Evolutionary conservation across 2,113 vertebrate genomes (phyloP), one percentile per base, ranked within the genome.

Genomic region (Cyphomyrus plagiostoma): DNA sequence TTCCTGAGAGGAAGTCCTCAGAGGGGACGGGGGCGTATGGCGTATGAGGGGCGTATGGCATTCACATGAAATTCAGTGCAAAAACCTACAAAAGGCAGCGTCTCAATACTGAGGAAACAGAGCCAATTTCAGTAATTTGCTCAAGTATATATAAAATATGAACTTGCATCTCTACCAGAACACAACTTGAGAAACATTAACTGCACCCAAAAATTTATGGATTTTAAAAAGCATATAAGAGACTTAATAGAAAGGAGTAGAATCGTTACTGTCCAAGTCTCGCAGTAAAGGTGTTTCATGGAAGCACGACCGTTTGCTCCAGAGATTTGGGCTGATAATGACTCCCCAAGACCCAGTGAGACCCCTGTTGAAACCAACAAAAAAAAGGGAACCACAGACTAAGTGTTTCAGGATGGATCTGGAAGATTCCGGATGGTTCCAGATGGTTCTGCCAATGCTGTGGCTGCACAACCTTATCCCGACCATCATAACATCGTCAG

Each of bases 1-100:
- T 93, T 91, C 91, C 91, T 90, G 87, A 90, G 49, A 66, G 91
- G 90, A 90, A 91, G 88, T 39, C 85, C 82, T 89, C 88, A 82
- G n/a, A 39, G 42, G 86, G 53, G 74, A 7, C 35, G 48, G 74
- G 56, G 19, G 19, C 8, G 17, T 17, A 23, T 4, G 48, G 39
- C 70, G 35, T 35, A 35, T 35, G 35, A 46, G 74, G 56, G 19
- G 19, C 8, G 17, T 17, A 26, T 4, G 48, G 39, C 70, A 92
- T 86, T 77, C 86, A 77, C 80, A 85, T 89, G 87, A 88, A 53
- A 21, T 70, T 46, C 45, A 30, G 42, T 3, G 4, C 88, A 42
- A 74, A 89, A 56, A 26, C 26, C 48, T 39, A 23, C 35, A 19
- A 80, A 62, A 58, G 56, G 88, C 8, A 85, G 48, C 23, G 30